A percentile compares a stretch with the other conserved stretches of the same genome.
Evolutionary conservation across 2,113 vertebrate genomes (phyloP).

Genomic region (Boulengeromyrus knoepffleri): DNA sequence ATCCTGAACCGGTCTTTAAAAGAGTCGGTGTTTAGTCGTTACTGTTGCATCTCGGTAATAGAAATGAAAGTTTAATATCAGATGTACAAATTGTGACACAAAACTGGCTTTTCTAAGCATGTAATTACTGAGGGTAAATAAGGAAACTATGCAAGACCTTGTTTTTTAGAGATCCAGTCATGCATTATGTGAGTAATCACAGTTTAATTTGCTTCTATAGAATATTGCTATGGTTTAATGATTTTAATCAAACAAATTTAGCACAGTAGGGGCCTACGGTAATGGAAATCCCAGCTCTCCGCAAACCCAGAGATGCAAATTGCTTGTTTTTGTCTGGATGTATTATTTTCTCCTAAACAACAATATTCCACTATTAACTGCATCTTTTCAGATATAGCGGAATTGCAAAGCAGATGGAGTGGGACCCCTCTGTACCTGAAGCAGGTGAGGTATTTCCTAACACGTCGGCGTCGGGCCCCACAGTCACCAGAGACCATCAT

Average conservation of each 20-base stretch:
- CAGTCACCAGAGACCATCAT: not conserved
- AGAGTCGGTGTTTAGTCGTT: not conserved
- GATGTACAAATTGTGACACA: constrained; percentile 14
- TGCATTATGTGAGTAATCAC: constrained; percentile 33
- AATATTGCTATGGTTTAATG: constrained; percentile 36
- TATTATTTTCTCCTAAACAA: constrained; percentile 22
- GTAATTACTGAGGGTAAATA: constrained; percentile 30
- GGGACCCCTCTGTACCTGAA: not conserved
- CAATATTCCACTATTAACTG: not conserved
- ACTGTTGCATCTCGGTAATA: not conserved
- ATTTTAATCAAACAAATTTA: constrained; percentile 36
- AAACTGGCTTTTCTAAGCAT: constrained; percentile 24
- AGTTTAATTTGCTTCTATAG: constrained; percentile 37
- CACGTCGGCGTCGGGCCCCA: not conserved
- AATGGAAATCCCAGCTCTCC: constrained; percentile 28
- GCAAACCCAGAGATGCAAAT: constrained; percentile 25
- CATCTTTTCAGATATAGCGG: not conserved
- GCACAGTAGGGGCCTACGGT: constrained; percentile 12
- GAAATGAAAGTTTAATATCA: constrained; percentile 13
- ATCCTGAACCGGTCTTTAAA: not conserved
- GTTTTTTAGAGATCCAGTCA: constrained; percentile 30
- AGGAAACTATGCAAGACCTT: constrained; percentile 20
- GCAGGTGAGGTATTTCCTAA: not conserved
- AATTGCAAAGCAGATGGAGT: not conserved
- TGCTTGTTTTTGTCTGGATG: constrained; percentile 16